Evolutionary conservation across 1,140 invertebrate genomes (phyloP), one percentile per base, ranked within the genome.

Genomic region (Ganaspis sp.): DNA sequence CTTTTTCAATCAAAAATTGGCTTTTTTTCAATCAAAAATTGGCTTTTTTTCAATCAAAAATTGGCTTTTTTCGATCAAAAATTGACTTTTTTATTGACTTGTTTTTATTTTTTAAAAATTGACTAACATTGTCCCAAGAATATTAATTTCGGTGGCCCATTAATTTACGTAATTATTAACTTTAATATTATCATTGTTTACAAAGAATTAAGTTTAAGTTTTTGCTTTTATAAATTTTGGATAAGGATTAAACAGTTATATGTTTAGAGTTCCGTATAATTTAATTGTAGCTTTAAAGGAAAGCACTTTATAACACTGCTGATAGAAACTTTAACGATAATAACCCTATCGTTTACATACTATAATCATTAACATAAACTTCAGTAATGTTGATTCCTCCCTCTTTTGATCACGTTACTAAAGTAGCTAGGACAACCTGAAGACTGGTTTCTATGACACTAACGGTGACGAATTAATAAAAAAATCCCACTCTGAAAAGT

Each of bases 321-420:
- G 54, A 64, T 64, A 29, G 23, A 29, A 64, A 64, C 54, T 64
- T 64, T 15, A 64, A 29, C 54, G 54, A 64, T 64, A 64, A 64
- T 64, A 64, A 64, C 54, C 54, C 54, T 64, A 64, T 64, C 23
- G 9, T 26, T 64, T 64, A 64, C 54, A 64, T 64, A 64, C 54
- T 23, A 64, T 64, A 26, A 64, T 64, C 54, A 64, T 64, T 64
- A 64, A 64, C 54, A 64, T 64, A 64, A 34, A 29, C 26, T 64
- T 64, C 58, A 34, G 23, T n/a, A 26, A 64, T 64, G 23, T 64
- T 34, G 21, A 64, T 64, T 64, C 54, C 54, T 15, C 42, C 23
- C 23, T 29, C 21, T 9, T 49, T n/a, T 64, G 23, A 64, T 26
- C 54, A 64, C 4, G 21, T 64, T 23, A 64, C 54, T 64, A 58